Evolutionary conservation across 2,888 invertebrate genomes (phyloP).

Genomic region (Bembecia ichneumoniformis): DNA sequence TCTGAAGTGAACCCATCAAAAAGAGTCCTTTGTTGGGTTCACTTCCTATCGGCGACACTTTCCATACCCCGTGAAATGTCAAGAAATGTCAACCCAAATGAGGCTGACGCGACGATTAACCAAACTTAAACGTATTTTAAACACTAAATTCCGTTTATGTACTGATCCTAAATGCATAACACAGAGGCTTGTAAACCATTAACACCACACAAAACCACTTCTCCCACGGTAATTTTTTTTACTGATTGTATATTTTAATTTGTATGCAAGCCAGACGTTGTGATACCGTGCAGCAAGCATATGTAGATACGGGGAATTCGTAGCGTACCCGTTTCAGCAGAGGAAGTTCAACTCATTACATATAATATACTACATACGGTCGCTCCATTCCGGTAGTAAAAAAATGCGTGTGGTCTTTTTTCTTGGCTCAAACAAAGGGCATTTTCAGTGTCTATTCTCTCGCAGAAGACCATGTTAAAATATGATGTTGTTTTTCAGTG

Average conservation of each 20-base stretch:
- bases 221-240: not conserved
- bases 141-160: not conserved
- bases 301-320: conserved; percentile 27
- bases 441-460: too few relatives aligned
- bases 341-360: conserved; percentile 33
- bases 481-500: too few relatives aligned
- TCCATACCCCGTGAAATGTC: too few relatives aligned
- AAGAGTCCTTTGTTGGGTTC: too few relatives aligned
- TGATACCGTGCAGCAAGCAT: conserved; percentile 24
- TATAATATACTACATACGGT: conserved; percentile 15
- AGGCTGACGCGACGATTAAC: too few relatives aligned
- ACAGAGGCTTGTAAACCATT: not conserved
- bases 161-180: not conserved
- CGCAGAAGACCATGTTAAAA: too few relatives aligned
- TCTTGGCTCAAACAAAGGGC: too few relatives aligned
- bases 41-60: too few relatives aligned
- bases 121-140: too few relatives aligned
- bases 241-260: conserved; percentile 26
- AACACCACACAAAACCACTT: not conserved
- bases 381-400: not conserved
- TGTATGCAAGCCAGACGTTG: conserved; percentile 24
- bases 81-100: too few relatives aligned
- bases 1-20: too few relatives aligned
- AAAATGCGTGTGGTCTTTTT: too few relatives aligned
- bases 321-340: conserved; percentile 23